A percentile compares a stretch with the other conserved stretches of the same genome.
Evolutionary conservation across 64 coral and sea anemone species (phyloP).

Genomic region (Stichodactyla mertensii): DNA sequence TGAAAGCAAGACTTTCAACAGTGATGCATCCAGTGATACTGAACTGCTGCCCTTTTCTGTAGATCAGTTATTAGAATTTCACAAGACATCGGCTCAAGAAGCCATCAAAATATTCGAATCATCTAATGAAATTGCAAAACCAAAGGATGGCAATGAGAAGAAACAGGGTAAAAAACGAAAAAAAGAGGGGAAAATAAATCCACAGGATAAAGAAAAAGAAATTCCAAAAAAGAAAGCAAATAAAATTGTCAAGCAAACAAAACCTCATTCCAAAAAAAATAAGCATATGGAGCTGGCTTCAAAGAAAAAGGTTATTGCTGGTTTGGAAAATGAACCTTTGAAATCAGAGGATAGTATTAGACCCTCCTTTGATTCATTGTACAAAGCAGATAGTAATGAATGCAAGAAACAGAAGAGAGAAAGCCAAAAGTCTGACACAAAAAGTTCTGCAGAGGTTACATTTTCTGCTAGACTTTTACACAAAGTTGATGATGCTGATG

Average conservation of each 20-base stretch:
- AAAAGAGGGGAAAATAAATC: not conserved
- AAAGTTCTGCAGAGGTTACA: not conserved
- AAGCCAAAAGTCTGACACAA: not conserved
- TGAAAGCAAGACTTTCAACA: not conserved
- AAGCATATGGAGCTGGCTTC: not conserved
- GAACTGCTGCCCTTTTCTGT: slow-evolving; percentile 6
- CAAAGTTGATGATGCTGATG: not conserved
- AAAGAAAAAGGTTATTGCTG: not conserved
- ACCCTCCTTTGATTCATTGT: not conserved
- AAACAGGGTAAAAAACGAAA: slow-evolving; percentile 28
- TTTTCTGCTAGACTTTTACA: not conserved
- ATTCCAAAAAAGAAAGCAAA: not conserved
- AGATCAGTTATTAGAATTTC: slow-evolving; percentile 20
- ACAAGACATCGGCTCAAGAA: slow-evolving; percentile 22
- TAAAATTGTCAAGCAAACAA: slow-evolving; percentile 1
- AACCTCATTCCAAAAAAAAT: not conserved
- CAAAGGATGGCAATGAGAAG: not conserved
- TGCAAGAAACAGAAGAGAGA: not conserved
- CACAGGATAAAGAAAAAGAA: not conserved
- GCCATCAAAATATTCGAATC: slow-evolving; percentile 13
- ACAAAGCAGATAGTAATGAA: not conserved
- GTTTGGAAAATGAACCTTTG: not conserved
- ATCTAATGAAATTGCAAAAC: not conserved
- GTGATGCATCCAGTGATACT: not conserved
- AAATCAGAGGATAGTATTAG: not conserved